Evolutionary conservation across 2,797 vertebrate species (phyloP), one percentile per base, ranked within the genome.

Genomic region (Cetoscarus ocellatus): DNA sequence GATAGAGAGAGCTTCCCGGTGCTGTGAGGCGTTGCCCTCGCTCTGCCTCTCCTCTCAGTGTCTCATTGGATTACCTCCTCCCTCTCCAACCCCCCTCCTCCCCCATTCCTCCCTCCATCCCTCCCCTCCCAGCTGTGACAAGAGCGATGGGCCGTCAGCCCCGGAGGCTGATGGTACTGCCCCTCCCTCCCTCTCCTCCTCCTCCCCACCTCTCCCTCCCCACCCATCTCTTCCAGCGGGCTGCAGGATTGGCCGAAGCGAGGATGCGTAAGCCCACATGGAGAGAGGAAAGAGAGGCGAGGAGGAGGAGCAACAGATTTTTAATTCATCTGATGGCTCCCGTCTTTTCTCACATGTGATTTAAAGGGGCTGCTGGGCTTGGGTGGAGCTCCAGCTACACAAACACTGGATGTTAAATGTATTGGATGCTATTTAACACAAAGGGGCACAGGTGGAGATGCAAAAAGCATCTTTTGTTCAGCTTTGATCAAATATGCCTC

Each of bases 31-130:
- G 88, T 93, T 89, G 86, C 83, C 93, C 86, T 92, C 70, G 63
- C 87, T 14, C 84, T 88, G 90, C 81, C 90, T 90, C 89, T 84
- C 87, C 76, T 83, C 84, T 84, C 89, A 72, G 75, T 87, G 90
- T 91, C 92, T 92, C 86, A 92, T 86, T 92, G 91, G 89, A 93
- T 93, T 94, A 93, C 88, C 86, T 88, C 90, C 88, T 89, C 88
- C 88, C 90, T 85, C 89, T 74, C 79, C 44, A 19, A 34, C 56
- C 63, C 64, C 45, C 67, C 64, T 34, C 67, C 66, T 71, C 75
- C 60, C 69, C 57, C 57, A n/a, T n/a, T n/a, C n/a, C 72, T 65
- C 72, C 65, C 76, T 62, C 51, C 73, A 54, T 44, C 67, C 73
- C 84, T 79, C 83, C 87, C 86, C 86, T 90, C 91, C 92, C 91